phyloP scores from a whole-genome alignment of 2,888 invertebrate genomes.

The Nudaria mundana region DNA sequence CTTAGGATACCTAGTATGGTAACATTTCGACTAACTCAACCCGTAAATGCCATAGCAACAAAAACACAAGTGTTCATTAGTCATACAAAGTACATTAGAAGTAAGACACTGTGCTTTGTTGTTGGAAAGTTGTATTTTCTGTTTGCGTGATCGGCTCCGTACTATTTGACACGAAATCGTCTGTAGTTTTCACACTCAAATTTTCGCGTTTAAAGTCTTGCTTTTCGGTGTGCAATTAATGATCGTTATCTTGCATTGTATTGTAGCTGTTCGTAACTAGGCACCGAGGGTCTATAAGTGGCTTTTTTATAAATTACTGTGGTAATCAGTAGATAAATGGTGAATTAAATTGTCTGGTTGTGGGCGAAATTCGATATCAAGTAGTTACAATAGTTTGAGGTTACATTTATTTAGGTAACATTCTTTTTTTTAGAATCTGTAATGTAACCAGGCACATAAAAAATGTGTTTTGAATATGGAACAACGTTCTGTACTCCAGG shows the following conservation, averaged over 20 bases:
- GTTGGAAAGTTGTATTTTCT: constrained; percentile 32
- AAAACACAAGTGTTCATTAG: constrained; percentile 17
- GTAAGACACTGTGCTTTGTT: constrained; percentile 23
- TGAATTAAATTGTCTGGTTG: constrained; percentile 18
- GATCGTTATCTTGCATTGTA: constrained; percentile 63
- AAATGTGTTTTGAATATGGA: too few relatives aligned
- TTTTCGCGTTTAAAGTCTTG: constrained; percentile 64
- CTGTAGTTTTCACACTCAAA: constrained; percentile 73
- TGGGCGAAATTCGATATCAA: constrained; percentile 16
- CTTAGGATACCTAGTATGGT: constrained; percentile 56
- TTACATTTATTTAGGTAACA: too few relatives aligned
- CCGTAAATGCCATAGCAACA: constrained; percentile 22
- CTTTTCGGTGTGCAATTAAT: constrained; percentile 68
- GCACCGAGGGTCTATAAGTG: constrained; percentile 27
- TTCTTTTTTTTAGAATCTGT: neutral
- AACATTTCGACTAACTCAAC: constrained; percentile 40
- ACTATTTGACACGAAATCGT: constrained; percentile 64
- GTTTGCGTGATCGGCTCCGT: constrained; percentile 58
- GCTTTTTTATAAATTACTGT: constrained; percentile 31
- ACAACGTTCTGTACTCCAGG: too few relatives aligned
- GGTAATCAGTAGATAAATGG: constrained; percentile 20
- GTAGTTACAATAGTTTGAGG: constrained; percentile 7
- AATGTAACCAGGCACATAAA: too few relatives aligned
- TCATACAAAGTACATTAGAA: constrained; percentile 4
- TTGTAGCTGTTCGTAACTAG: constrained; percentile 40